Percentiles rank a stretch among this genome's conserved stretches.
Evolutionary conservation across 2,888 invertebrate genomes (phyloP).

Genomic region (Dorcus parallelipipedus): DNA sequence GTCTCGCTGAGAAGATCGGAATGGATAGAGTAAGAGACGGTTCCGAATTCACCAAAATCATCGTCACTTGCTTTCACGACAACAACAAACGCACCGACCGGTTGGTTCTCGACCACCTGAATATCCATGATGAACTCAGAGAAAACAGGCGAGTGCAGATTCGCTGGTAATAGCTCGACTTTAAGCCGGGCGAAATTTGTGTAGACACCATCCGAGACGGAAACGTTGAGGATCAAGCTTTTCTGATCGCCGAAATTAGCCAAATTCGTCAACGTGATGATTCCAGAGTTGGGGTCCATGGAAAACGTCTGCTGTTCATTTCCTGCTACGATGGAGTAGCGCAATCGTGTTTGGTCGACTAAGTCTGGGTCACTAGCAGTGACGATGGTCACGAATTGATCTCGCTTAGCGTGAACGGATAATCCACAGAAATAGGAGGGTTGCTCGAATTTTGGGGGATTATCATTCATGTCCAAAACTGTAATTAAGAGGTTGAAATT

Average conservation of each 20-base stretch:
- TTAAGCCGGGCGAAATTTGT: conserved; percentile 82
- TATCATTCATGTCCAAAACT: conserved; percentile 90
- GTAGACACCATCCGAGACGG: conserved; percentile 94
- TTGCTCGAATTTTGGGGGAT: conserved; percentile 82
- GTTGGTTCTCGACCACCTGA: conserved; percentile 75
- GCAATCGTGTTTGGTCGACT: conserved; percentile 69
- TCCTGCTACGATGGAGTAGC: conserved; percentile 79
- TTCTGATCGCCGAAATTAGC: conserved; percentile 68
- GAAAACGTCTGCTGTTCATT: conserved; percentile 74
- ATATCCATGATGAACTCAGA: conserved; percentile 74
- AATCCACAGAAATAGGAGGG: conserved; percentile 73
- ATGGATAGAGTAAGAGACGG: conserved; percentile 73
- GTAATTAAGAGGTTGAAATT: conserved; percentile 23
- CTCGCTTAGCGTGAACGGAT: conserved; percentile 78
- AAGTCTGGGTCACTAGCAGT: conserved; percentile 86
- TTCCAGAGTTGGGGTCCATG: conserved; percentile 58
- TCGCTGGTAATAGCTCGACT: conserved; percentile 74
- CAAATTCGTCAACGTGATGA: conserved; percentile 71
- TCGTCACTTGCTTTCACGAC: conserved; percentile 74
- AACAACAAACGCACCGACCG: conserved; percentile 71
- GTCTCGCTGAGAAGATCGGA: conserved; percentile 69
- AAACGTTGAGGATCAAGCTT: conserved; percentile 77
- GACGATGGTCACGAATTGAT: conserved; percentile 84
- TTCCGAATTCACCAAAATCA: conserved; percentile 75
- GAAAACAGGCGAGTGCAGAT: conserved; percentile 77